phyloP scores from a whole-genome alignment of 2,113 vertebrate genomes.

The Pandion haliaetus region DNA sequence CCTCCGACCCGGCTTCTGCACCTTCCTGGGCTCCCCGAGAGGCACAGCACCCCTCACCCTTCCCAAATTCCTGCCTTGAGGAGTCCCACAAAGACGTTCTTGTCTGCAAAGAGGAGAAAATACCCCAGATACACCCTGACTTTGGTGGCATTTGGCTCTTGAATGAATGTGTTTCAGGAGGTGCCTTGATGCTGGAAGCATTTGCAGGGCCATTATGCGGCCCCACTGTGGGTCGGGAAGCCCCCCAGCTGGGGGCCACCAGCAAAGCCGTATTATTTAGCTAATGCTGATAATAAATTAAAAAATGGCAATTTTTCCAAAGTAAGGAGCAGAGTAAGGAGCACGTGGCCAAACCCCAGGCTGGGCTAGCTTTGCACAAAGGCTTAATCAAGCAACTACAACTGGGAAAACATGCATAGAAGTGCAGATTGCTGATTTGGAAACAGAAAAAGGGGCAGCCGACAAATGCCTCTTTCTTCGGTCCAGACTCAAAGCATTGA shows the following conservation, averaged over 20 bases:
- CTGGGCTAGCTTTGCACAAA: background rate
- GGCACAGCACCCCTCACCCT: no score
- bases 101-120: no score
- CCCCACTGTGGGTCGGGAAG: background rate
- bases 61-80: no score
- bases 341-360: background rate
- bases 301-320: background rate
- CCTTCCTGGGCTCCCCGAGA: no score
- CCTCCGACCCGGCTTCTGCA: no score
- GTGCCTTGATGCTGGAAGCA: background rate
- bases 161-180: no score
- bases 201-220: accelerated
- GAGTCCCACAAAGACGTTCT: no score
- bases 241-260: background rate
- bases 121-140: no score
- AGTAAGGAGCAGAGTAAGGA: background rate
- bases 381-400: background rate
- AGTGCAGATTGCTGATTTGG: background rate
- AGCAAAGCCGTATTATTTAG: background rate
- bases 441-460: background rate
- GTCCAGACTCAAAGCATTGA: background rate
- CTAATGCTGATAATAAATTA: background rate
- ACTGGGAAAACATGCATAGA: background rate
- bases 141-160: no score
- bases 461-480: background rate